These are phyloP conservation scores for Polyommatus icarus DNA, from an alignment of 2,888 invertebrate genomes.

Conservation along the genomic window DNA sequence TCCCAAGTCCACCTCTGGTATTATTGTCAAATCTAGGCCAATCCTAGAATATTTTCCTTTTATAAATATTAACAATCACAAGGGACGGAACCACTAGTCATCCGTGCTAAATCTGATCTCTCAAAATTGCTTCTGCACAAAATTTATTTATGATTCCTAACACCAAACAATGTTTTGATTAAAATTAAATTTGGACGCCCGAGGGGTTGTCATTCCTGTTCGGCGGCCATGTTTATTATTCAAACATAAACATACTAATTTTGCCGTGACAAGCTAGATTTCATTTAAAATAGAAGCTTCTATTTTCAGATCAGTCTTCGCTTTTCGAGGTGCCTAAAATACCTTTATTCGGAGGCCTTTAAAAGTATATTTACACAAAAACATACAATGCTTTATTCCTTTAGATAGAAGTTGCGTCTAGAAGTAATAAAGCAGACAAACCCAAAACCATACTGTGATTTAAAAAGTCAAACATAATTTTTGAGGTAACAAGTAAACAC, in stretches of 20 bases:
- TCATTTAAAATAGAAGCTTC: background rate
- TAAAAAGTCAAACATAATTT: conserved; percentile 1
- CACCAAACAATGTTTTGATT: conserved; percentile 45
- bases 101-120: conserved; percentile 35
- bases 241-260: conserved; percentile 18
- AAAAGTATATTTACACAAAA: too few species aligned
- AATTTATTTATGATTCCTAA: conserved; percentile 42
- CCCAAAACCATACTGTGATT: background rate
- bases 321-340: background rate
- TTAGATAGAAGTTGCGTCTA: too few species aligned
- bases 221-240: conserved; percentile 10
- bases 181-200: conserved; percentile 44
- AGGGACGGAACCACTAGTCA: background rate
- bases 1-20: background rate
- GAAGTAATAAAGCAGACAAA: background rate
- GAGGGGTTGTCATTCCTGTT: conserved; percentile 33
- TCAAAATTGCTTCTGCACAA: conserved; percentile 40
- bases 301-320: background rate
- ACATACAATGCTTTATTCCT: too few species aligned
- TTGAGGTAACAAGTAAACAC: background rate
- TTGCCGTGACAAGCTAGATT: background rate
- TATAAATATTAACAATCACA: conserved; percentile 8
- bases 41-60: conserved; percentile 2
- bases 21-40: conserved; percentile 4
- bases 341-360: background rate